These are phyloP conservation scores for Pseudotriccus pelzelni DNA, from an alignment of 2,797 vertebrate genomes.

Conservation along the genomic window DNA sequence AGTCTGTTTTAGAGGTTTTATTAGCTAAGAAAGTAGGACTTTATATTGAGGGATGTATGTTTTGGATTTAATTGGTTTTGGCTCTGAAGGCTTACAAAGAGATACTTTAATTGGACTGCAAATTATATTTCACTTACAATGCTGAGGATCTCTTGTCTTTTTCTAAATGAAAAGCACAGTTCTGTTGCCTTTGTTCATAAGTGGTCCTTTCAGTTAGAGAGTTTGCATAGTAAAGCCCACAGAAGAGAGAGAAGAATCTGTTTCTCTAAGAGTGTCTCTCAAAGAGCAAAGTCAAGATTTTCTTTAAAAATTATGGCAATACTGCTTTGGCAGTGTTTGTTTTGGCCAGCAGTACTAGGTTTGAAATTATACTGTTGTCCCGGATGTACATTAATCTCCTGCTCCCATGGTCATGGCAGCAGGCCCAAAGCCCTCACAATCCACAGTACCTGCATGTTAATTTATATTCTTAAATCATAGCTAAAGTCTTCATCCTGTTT, in stretches of 20 bases:
- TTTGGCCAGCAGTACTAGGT: not conserved
- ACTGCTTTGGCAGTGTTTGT: not conserved
- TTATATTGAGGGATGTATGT: not conserved
- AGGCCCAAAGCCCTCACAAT: not conserved
- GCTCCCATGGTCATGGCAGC: not conserved
- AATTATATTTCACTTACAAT: not conserved
- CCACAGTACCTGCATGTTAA: not conserved
- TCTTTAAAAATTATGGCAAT: not conserved
- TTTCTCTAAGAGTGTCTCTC: not conserved
- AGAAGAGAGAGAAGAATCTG: not conserved
- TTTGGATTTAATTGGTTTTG: not conserved
- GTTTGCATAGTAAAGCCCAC: not conserved
- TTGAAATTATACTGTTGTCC: not conserved
- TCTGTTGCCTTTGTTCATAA: not conserved
- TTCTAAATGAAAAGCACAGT: not conserved
- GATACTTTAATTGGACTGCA: not conserved
- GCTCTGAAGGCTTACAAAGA: not conserved
- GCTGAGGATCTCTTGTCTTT: not conserved
- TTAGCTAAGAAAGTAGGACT: not conserved
- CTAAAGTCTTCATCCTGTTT: not conserved
- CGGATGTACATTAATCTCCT: not conserved
- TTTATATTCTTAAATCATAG: not conserved
- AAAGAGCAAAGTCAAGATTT: not conserved
- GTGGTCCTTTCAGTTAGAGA: not conserved
- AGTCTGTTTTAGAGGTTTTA: not conserved